Evolutionary conservation across 2,797 vertebrate genomes (phyloP).

Genomic region (Psittacula derbiana): DNA sequence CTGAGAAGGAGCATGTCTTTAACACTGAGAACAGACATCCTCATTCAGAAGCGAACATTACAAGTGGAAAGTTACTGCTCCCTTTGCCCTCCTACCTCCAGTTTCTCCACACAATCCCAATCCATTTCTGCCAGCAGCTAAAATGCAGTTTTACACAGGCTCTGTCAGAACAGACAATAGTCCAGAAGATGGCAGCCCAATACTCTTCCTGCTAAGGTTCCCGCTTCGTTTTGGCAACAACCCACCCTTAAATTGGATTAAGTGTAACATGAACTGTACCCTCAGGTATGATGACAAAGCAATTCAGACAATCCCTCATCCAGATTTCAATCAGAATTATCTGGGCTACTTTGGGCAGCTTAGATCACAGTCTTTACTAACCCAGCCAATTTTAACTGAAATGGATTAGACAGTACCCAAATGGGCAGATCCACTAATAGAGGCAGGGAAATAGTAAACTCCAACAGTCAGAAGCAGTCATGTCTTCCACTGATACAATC

Average conservation of each 20-base stretch:
- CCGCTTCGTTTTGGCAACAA: neutral
- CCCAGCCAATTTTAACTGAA: neutral
- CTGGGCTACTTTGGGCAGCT: neutral
- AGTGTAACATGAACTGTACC: neutral
- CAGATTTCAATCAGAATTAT: neutral
- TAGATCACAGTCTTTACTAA: neutral
- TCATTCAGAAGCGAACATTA: neutral
- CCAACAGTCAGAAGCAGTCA: neutral
- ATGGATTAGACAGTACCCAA: neutral
- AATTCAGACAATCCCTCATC: neutral
- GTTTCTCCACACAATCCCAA: neutral
- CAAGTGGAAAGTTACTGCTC: neutral
- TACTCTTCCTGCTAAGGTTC: neutral
- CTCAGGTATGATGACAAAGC: conserved; percentile 12
- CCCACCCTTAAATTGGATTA: neutral
- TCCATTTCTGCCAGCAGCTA: neutral
- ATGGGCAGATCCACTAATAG: neutral
- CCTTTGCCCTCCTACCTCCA: neutral
- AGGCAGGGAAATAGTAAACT: neutral
- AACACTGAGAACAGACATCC: neutral
- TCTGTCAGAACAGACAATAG: neutral
- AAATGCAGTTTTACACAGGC: neutral
- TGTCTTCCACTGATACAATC: neutral
- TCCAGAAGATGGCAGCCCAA: neutral
- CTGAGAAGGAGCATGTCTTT: neutral